Base-by-base conservation (phyloP, 2,113 vertebrate genomes). In the Nesospiza acunhae region DNA sequence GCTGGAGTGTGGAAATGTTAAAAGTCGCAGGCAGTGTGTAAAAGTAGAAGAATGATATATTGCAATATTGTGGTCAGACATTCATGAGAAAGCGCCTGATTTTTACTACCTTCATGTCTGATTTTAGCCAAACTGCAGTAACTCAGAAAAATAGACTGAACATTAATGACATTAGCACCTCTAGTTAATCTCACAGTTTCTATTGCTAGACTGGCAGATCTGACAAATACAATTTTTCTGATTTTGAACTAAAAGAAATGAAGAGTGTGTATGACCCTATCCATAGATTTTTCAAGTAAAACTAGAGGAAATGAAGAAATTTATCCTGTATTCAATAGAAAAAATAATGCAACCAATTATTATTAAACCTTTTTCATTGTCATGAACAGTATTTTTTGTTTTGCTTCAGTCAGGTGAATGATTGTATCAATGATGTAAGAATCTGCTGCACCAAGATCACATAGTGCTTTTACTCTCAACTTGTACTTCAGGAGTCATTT, bases 41-140 rank as follows among this genome's bases (percentile, higher is more conserved):
- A 90, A 92, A 96, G 74, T 42, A 93, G 56, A 81, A 86, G 47
- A 92, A 64, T 64, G 58, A 95, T 84, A 22, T 75, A 90, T 92
- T 93, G 47, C 60, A 81, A 41, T 55, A 41, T 27, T 95, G 85
- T 78, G 56, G 56, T 75, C 60, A 56, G 80, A 88, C 23, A 17
- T 37, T 56, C 47, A 68, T 22, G 66, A 92, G 53, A 59, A 84
- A 75, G 63, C 56, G 33, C 35, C 56, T 81, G 72, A 68, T 70
- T 91, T 96, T 89, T 94, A 33, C 35, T 66, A 93, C 83, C 56
- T 92, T 90, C 76, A 52, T 88, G 82, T 63, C 24, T 78, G 68
- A 70, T 94, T 94, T 88, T 90, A 83, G 73, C 37, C 62, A 63
- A 84, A 68, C 21, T 55, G 13, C 33, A 84, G 20, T 35, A 75